These are phyloP conservation scores for Spicauda simplicius DNA, from an alignment of 2,888 invertebrate species.

Conservation along the genomic window DNA sequence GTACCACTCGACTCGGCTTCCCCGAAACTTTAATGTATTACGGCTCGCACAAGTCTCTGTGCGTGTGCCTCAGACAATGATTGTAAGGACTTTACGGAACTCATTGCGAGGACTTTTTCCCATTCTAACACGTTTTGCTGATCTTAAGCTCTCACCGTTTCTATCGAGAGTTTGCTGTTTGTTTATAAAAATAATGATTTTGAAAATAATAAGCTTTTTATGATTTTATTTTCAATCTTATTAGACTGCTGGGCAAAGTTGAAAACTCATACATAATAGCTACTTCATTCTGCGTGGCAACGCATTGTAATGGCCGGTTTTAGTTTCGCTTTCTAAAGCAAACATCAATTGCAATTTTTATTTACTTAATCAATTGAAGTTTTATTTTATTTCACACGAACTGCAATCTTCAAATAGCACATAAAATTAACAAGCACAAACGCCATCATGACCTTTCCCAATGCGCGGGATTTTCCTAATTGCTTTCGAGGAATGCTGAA, in stretches of 20 bases:
- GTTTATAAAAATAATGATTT: neutral
- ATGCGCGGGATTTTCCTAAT: neutral
- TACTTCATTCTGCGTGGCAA: too few relatives aligned
- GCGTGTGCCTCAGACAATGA: neutral
- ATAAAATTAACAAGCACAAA: neutral
- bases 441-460: neutral
- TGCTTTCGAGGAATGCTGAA: neutral
- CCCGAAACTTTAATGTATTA: slow-evolving; percentile 25
- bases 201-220: too few relatives aligned
- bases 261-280: too few relatives aligned
- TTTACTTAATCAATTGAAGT: too few relatives aligned
- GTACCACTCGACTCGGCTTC: slow-evolving; percentile 38
- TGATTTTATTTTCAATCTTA: too few relatives aligned
- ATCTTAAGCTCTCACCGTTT: neutral
- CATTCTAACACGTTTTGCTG: neutral
- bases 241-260: too few relatives aligned
- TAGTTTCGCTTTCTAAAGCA: too few relatives aligned
- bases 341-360: too few relatives aligned
- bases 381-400: too few relatives aligned
- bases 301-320: too few relatives aligned
- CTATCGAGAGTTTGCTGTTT: neutral
- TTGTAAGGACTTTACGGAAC: neutral
- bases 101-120: neutral
- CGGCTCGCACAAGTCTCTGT: slow-evolving; percentile 1
- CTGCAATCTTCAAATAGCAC: neutral